Conservation (phyloP, 2,113 vertebrate genomes). For the Myotis yumanensis region DNA sequence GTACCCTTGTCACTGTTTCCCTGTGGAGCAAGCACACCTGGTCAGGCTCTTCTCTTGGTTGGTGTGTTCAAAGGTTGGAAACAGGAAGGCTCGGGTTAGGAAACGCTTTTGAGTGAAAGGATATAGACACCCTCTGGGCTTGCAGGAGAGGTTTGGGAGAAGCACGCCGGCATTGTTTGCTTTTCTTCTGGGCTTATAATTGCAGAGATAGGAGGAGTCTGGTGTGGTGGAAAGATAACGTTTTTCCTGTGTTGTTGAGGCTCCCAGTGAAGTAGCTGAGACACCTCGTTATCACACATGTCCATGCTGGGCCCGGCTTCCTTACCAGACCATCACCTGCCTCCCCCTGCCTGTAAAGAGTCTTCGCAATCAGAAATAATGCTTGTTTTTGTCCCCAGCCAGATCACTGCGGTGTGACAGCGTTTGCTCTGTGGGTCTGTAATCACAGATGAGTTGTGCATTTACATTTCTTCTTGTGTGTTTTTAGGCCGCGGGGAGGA, state of each 20-base stretch:
- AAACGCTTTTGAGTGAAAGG: constrained; percentile 3
- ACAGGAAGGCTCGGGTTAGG: neutral
- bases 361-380: constrained; percentile 69
- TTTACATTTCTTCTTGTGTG: neutral
- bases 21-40: neutral
- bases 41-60: neutral
- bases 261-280: constrained; percentile 62
- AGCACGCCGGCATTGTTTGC: constrained; percentile 59
- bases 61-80: neutral
- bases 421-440: neutral
- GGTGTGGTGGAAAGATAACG: constrained; percentile 81
- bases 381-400: constrained; percentile 59
- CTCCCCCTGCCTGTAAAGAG: constrained; percentile 28
- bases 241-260: constrained; percentile 27
- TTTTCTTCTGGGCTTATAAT: constrained; percentile 68
- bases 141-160: constrained; percentile 2
- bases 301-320: constrained; percentile 56
- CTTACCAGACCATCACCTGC: constrained; percentile 57
- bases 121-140: constrained; percentile 31
- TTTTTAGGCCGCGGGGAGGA: neutral
- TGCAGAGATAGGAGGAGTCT: constrained; percentile 51
- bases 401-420: neutral
- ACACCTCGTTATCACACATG: constrained; percentile 76
- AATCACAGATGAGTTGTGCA: neutral
- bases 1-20: neutral